Conservation (phyloP, 1,140 invertebrate species). For the Drosophila erecta region DNA sequence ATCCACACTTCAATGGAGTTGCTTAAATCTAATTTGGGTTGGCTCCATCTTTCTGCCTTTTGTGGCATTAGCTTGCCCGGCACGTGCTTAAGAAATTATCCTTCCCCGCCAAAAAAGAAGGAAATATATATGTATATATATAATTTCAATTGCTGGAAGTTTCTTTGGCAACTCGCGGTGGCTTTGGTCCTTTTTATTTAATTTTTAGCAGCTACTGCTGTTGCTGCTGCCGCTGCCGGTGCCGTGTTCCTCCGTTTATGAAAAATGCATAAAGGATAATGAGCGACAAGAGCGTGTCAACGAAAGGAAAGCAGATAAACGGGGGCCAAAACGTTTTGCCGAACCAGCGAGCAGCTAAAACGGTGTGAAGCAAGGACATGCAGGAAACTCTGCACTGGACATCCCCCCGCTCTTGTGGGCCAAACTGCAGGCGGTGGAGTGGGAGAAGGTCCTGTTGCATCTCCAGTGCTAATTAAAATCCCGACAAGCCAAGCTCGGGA, state of each 20-base stretch:
- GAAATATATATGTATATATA: neutral
- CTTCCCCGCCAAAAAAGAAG: slow-evolving; percentile 30
- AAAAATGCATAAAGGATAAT: slow-evolving; percentile 83
- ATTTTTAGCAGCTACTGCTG: slow-evolving; percentile 31
- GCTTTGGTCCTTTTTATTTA: slow-evolving; percentile 8
- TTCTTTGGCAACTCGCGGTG: slow-evolving; percentile 28
- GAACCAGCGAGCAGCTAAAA: slow-evolving; percentile 73
- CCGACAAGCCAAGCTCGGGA: slow-evolving; percentile 37
- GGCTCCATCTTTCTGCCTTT: slow-evolving; percentile 40
- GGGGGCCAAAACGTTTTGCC: slow-evolving; percentile 65
- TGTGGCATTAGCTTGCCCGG: slow-evolving; percentile 69
- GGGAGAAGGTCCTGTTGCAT: slow-evolving; percentile 18
- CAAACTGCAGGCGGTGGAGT: too few relatives aligned
- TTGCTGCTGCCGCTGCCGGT: slow-evolving; percentile 15
- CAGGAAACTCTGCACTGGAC: slow-evolving; percentile 52
- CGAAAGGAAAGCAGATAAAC: slow-evolving; percentile 11
- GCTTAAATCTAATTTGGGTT: slow-evolving; percentile 72
- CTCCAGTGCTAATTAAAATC: slow-evolving; percentile 75
- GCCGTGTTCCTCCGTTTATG: slow-evolving; percentile 62
- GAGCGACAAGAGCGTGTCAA: slow-evolving; percentile 81
- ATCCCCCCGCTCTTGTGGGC: slow-evolving; percentile 11
- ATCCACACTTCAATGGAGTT: slow-evolving; percentile 67
- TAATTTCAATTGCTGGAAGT: slow-evolving; percentile 68
- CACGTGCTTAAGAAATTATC: slow-evolving; percentile 76
- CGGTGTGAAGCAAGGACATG: slow-evolving; percentile 56